A percentile compares a stretch with the other conserved stretches of the same genome.
Conservation (phyloP, 2,888 invertebrate genomes). For the Platerodrilus igneus region DNA sequence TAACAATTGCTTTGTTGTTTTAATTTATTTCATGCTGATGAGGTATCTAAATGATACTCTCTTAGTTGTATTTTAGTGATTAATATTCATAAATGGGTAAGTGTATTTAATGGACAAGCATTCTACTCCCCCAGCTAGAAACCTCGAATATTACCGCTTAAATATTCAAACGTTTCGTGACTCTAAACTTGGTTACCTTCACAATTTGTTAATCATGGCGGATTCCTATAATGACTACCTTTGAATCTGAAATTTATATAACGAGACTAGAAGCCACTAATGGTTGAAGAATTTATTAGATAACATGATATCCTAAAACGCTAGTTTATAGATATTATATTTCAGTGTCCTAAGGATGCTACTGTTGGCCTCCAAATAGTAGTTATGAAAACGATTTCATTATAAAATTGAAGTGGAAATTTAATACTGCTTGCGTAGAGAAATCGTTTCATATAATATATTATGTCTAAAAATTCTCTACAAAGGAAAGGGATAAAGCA, state of each 20-base stretch:
- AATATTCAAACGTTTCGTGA: slow-evolving; percentile 17
- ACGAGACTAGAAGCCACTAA: slow-evolving; percentile 1
- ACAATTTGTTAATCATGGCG: slow-evolving; percentile 18
- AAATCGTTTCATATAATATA: no score
- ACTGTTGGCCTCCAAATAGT: no score
- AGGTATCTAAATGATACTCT: neutral
- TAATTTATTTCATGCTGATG: neutral
- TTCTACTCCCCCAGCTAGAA: slow-evolving; percentile 15
- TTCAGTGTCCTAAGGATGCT: no score
- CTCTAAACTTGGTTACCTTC: slow-evolving; percentile 11
- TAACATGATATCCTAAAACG: no score
- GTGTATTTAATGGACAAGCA: no score
- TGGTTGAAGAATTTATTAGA: slow-evolving; percentile 6
- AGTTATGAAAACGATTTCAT: no score
- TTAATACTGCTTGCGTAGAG: no score
- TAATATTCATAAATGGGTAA: slow-evolving; percentile 12
- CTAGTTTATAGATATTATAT: no score
- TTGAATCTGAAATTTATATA: slow-evolving; percentile 7
- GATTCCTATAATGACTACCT: slow-evolving; percentile 14
- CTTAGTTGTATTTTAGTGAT: slow-evolving; percentile 7
- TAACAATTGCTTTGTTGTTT: slow-evolving; percentile 8
- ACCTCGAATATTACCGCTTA: slow-evolving; percentile 15
- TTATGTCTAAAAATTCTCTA: no score
- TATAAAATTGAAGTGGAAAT: no score
- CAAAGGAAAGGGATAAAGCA: no score